Evolutionary conservation across 2,888 invertebrate genomes (phyloP), one percentile per base, ranked within the genome.

Genomic region (Ariolimax columbianus): DNA sequence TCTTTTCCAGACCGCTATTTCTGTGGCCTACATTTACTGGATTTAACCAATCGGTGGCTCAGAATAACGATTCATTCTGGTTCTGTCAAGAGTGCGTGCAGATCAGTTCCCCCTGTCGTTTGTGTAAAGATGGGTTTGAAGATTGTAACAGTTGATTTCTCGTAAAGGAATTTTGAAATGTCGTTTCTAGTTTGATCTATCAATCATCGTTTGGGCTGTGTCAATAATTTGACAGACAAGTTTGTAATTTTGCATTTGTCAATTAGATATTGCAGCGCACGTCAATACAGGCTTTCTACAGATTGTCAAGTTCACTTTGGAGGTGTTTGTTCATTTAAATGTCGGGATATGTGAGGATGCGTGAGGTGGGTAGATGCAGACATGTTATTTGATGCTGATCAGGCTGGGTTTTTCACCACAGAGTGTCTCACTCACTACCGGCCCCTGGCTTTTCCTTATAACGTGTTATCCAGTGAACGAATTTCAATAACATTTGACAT

Each of bases 111-210:
- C 0, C 14, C 23, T 36, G 38, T 26, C 38, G 19, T 70, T 7
- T 26, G 19, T 17, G 1, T 17, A 19, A 70, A 70, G 40, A 1
- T 30, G 11, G 1, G 70, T 70, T 38, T 70, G 70, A 26, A 19
- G 70, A 40, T 70, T 70, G 70, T 23, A 38, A 38, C 38, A 70
- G 38, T 70, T 7, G 38, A 43, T 47, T 73, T 73, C 11, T 36
- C 6, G 73, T 47, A 73, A 73, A 43, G 14, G 73, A 73, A n/a
- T n/a, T 73, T 73, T 19, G 40, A 70, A 70, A 70, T 73, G 30
- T 43, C 43, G 47, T 73, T 47, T 30, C 73, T 73, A 43, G 47
- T n/a, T 17, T 30, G 23, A 2, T 73, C 47, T 11, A 73, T 73
- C 43, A 73, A 73, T 73, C 73, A 73, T 43, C 73, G 26, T 30